phyloP scores from a whole-genome alignment of 2,113 vertebrate species.

The Anser brachyrhynchus region DNA sequence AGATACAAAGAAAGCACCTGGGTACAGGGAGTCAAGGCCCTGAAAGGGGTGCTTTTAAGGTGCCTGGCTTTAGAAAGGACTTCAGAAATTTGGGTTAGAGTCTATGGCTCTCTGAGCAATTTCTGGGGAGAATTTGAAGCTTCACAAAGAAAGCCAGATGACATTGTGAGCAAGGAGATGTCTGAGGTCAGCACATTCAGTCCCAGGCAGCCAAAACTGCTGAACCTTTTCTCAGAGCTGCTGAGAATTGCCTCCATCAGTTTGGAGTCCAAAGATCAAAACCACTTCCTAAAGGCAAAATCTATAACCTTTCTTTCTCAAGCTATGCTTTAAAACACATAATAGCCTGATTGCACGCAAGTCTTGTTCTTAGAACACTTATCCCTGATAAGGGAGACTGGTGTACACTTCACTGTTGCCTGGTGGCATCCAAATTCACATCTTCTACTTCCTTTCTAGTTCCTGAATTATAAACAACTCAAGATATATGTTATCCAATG shows the following conservation, averaged over 20 bases:
- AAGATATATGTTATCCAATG: neutral
- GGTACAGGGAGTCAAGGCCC: accelerated
- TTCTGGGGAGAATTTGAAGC: neutral
- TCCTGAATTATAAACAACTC: neutral
- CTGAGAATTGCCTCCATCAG: neutral
- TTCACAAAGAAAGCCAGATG: neutral
- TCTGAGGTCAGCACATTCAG: neutral
- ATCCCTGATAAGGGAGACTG: neutral
- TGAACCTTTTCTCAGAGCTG: neutral
- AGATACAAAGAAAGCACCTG: neutral
- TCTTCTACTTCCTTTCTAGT: neutral
- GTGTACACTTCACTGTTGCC: neutral
- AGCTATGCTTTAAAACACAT: neutral
- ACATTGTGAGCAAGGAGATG: neutral
- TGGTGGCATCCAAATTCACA: neutral
- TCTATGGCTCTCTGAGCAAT: neutral
- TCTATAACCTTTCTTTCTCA: neutral
- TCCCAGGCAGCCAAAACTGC: neutral
- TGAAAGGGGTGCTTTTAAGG: neutral
- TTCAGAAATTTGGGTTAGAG: neutral
- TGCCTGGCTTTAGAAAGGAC: neutral
- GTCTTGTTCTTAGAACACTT: neutral
- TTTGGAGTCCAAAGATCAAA: neutral
- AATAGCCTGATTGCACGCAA: neutral
- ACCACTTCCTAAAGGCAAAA: neutral